These are phyloP conservation scores for Bemisia tabaci DNA, from an alignment of 1,140 invertebrate species.

Conservation along the genomic window DNA sequence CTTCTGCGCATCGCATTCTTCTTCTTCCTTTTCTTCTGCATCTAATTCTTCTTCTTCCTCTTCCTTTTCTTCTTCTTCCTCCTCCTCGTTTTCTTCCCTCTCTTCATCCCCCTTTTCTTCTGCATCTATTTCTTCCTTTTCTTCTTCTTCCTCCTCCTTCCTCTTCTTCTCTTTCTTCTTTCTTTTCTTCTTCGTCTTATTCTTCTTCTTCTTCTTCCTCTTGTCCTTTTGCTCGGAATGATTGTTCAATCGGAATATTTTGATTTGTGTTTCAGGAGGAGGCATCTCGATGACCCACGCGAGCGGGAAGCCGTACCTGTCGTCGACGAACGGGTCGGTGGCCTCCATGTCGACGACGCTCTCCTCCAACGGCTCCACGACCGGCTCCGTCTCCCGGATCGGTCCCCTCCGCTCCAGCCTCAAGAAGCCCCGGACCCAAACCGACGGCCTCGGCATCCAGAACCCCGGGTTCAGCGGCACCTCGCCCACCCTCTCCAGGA, in stretches of 20 bases:
- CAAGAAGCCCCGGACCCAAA: constrained; percentile 55
- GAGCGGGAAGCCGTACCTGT: constrained; percentile 57
- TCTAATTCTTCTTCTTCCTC: too few relatives aligned
- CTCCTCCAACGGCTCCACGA: constrained; percentile 42
- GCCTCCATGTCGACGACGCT: constrained; percentile 54
- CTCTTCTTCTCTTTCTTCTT: too few relatives aligned
- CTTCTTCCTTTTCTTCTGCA: not conserved
- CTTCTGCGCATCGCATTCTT: not conserved
- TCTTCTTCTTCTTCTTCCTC: too few relatives aligned
- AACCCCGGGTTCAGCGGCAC: constrained; percentile 69
- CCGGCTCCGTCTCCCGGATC: constrained; percentile 37
- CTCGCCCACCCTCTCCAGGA: constrained; percentile 61
- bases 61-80: not conserved
- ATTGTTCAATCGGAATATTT: too few relatives aligned
- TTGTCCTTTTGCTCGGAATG: too few relatives aligned
- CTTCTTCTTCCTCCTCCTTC: too few relatives aligned
- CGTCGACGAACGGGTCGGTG: constrained; percentile 54
- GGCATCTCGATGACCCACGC: constrained; percentile 64
- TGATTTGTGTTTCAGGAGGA: constrained; percentile 33
- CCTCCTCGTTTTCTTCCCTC: too few relatives aligned
- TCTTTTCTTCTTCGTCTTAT: too few relatives aligned
- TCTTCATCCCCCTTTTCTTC: too few relatives aligned
- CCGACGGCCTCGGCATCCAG: constrained; percentile 56
- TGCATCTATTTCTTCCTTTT: too few relatives aligned
- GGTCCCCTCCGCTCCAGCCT: constrained; percentile 64